Conservation (phyloP, 1,140 invertebrate species). For the Drosophila truncata region DNA sequence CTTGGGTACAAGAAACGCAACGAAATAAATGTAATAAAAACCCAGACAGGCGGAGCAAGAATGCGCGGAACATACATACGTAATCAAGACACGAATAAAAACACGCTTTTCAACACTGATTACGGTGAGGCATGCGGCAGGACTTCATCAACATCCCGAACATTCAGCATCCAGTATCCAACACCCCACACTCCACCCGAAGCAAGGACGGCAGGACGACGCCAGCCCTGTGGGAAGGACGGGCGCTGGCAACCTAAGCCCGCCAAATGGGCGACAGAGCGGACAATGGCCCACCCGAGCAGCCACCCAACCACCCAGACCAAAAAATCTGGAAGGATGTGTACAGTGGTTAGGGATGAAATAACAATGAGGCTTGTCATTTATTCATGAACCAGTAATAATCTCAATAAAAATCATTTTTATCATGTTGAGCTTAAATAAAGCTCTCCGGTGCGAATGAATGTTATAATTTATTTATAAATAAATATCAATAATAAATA, state of each 20-base stretch:
- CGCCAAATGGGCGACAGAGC: conserved; percentile 63
- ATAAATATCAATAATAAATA: not conserved
- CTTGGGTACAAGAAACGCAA: conserved; percentile 44
- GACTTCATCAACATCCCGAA: conserved; percentile 55
- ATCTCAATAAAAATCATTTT: conserved; percentile 38
- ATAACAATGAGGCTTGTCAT: conserved; percentile 27
- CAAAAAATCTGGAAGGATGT: not conserved
- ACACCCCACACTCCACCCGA: not conserved
- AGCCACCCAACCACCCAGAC: not conserved
- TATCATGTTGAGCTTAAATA: conserved; percentile 8
- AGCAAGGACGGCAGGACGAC: conserved; percentile 43
- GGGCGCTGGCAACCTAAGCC: conserved; percentile 28
- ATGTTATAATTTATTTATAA: conserved; percentile 28
- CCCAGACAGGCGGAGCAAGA: conserved; percentile 28
- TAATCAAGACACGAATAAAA: conserved; percentile 50
- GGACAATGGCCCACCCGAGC: conserved; percentile 33
- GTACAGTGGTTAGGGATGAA: conserved; percentile 38
- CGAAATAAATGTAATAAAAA: conserved; percentile 72
- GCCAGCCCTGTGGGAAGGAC: conserved; percentile 3
- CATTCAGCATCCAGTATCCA: conserved; percentile 7
- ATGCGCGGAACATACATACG: conserved; percentile 28
- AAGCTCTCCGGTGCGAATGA: not conserved
- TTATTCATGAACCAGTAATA: conserved; percentile 44
- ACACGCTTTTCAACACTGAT: conserved; percentile 71
- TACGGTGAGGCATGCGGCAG: conserved; percentile 57